A percentile compares a stretch with the other conserved stretches of the same genome.
These are phyloP conservation scores for Drosophila testacea DNA, from an alignment of 2,888 invertebrate genomes.

Conservation along the genomic window DNA sequence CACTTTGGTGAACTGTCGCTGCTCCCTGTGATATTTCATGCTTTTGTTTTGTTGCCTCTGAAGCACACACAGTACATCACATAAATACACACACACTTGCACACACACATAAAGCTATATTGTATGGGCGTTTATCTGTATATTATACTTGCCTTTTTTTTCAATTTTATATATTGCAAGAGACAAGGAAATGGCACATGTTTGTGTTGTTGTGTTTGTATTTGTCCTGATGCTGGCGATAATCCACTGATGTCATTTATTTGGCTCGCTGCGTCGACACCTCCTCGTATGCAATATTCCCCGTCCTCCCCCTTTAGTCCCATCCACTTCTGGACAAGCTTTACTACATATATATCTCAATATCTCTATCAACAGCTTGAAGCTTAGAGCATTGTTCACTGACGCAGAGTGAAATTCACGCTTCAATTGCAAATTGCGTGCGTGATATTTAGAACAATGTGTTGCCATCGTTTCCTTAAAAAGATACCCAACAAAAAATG, in stretches of 20 bases:
- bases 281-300: conserved; percentile 22
- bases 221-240: conserved; percentile 65
- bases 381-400: conserved; percentile 70
- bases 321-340: conserved; percentile 28
- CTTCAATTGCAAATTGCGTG: conserved; percentile 76
- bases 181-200: conserved; percentile 65
- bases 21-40: conserved; percentile 68
- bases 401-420: conserved; percentile 75
- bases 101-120: conserved; percentile 23
- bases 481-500: conserved; percentile 5
- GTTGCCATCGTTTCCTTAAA: conserved; percentile 54
- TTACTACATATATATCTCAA: conserved; percentile 50
- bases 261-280: conserved; percentile 64
- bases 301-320: not conserved
- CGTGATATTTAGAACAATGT: conserved; percentile 75
- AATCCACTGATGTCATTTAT: conserved; percentile 79
- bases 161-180: conserved; percentile 65
- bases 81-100: conserved; percentile 17
- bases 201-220: conserved; percentile 46
- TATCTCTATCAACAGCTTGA: conserved; percentile 72
- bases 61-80: conserved; percentile 36
- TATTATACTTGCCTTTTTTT: conserved; percentile 49
- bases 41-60: conserved; percentile 61
- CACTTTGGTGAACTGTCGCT: conserved; percentile 49
- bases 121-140: conserved; percentile 40